Base-by-base conservation (phyloP, 2,797 vertebrate genomes). In the Trematomus bernacchii region DNA sequence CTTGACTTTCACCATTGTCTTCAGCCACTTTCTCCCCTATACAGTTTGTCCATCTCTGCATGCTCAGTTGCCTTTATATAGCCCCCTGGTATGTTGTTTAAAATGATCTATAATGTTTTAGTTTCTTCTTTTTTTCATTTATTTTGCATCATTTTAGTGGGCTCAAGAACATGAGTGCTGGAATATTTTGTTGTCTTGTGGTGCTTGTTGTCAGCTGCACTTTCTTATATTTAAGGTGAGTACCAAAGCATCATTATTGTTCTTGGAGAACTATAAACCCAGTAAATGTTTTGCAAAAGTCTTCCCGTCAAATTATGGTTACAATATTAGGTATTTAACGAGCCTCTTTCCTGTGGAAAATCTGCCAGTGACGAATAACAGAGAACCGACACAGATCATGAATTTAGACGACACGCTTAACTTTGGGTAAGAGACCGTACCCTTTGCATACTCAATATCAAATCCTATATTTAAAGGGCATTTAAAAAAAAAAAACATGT, bases 401-500 rank as follows among this genome's bases (percentile, higher is more conserved):
- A 12, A 51, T 18, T 48, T 80, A 40, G n/a, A 81, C 13, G 0
- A 33, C 46, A 54, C 0, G 0, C 63, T 85, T 6, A 21, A 82
- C 60, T 84, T 60, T 33, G 19, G 60, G 86, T 88, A 72, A 80
- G 70, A 52, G 4, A 48, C 42, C 3, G 27, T 5, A 19, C 4
- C 0, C 4, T 61, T 42, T 65, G 27, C 3, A 9, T 70, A 42
- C 23, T 23, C 23, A 23, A 23, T 23, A 44, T 53, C 52, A 54
- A 27, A 27, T 19, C 12, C 18, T 2, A 23, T 23, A 23, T 23
- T 23, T 23, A 23, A 23, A 23, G n/a, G n/a, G n/a, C n/a, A n/a
- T n/a, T n/a, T n/a, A n/a, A n/a, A n/a, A n/a, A n/a, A n/a, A n/a
- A n/a, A n/a, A n/a, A n/a, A n/a, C n/a, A n/a, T 23, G 3, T 23